Percentiles rank a stretch among this genome's conserved stretches.
These are phyloP conservation scores for Volucella bombylans DNA, from an alignment of 2,888 invertebrate genomes.

Conservation along the genomic window DNA sequence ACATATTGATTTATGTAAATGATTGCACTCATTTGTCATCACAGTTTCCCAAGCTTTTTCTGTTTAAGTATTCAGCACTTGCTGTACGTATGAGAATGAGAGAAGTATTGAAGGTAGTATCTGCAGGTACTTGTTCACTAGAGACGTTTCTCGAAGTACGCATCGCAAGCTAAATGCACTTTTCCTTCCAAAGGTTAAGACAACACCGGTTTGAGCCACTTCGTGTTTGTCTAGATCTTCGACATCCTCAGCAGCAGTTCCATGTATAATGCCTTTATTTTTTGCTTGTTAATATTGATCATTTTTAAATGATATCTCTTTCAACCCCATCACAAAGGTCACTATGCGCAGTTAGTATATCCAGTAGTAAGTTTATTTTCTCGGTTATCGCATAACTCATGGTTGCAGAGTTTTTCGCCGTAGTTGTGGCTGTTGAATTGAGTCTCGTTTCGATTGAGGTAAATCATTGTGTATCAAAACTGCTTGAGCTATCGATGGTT, in stretches of 20 bases:
- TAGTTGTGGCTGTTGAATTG: constrained; percentile 70
- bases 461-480: constrained; percentile 72
- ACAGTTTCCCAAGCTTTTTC: too few relatives aligned
- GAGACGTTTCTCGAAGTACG: constrained; percentile 85
- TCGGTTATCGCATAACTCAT: constrained; percentile 74
- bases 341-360: constrained; percentile 74
- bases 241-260: constrained; percentile 85
- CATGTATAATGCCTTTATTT: constrained; percentile 86
- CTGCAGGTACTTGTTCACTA: constrained; percentile 85
- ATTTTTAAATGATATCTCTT: constrained; percentile 85
- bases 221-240: constrained; percentile 85
- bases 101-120: constrained; percentile 85
- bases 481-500: constrained; percentile 57
- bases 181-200: constrained; percentile 85
- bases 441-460: constrained; percentile 72
- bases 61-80: constrained; percentile 70
- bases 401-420: constrained; percentile 70
- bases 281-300: constrained; percentile 85
- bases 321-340: constrained; percentile 86
- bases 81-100: constrained; percentile 83
- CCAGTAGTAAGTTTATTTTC: constrained; percentile 74
- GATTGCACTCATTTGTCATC: too few relatives aligned
- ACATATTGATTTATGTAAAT: too few relatives aligned
- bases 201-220: constrained; percentile 86
- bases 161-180: constrained; percentile 86